Percentiles rank a stretch among this genome's conserved stretches.
Evolutionary conservation across 2,113 vertebrate genomes (phyloP).

Genomic region (Nestor notabilis): DNA sequence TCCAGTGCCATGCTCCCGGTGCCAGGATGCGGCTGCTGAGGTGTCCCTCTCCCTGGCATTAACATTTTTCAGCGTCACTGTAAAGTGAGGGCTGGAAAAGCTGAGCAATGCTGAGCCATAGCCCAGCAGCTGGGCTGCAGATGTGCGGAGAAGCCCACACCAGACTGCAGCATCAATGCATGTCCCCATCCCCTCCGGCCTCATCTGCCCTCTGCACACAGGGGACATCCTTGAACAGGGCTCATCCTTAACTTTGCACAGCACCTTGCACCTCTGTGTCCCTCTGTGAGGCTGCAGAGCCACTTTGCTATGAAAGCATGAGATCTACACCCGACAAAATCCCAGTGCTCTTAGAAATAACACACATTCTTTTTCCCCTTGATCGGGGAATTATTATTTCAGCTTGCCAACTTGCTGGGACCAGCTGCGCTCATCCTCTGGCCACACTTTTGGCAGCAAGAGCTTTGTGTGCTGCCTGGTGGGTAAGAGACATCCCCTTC

Average conservation of each 20-base stretch:
- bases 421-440: background rate
- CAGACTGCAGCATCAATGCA: background rate
- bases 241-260: background rate
- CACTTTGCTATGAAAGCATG: rapidly evolving
- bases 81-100: background rate
- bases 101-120: background rate
- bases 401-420: background rate
- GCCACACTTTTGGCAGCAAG: background rate
- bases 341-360: background rate
- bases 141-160: background rate
- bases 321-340: background rate
- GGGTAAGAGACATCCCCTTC: background rate
- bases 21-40: background rate
- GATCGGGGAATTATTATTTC: background rate
- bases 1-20: background rate
- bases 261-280: background rate
- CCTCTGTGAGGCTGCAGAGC: background rate
- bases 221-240: background rate
- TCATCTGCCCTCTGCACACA: rapidly evolving
- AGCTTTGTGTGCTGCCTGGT: background rate
- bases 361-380: background rate
- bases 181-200: background rate
- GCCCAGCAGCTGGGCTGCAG: constrained; percentile 46
- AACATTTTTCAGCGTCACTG: background rate
- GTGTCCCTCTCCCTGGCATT: background rate